Conservation (phyloP, 2,797 vertebrate species). For the Smutsia gigantea region DNA sequence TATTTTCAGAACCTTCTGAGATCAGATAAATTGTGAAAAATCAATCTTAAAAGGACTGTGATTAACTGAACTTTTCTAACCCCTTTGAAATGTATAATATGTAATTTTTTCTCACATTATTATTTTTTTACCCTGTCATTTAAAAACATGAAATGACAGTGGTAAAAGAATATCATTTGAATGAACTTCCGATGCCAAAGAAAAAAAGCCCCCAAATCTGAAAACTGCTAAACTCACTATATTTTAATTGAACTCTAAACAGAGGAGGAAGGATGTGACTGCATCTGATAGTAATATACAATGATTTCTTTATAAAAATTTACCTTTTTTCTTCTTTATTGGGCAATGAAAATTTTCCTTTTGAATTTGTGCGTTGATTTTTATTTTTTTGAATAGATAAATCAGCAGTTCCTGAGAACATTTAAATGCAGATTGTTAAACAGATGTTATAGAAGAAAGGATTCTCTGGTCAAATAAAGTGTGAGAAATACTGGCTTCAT, state of each 20-base stretch:
- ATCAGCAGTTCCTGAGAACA: constrained; percentile 14
- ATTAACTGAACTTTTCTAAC: constrained; percentile 44
- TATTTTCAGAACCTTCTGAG: constrained; percentile 36
- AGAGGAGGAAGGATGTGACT: neutral
- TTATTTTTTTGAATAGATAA: neutral
- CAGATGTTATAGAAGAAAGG: neutral
- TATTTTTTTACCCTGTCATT: neutral
- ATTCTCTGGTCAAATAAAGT: neutral
- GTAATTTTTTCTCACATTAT: constrained; percentile 46
- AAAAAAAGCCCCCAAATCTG: neutral
- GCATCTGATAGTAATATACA: neutral
- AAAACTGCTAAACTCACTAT: neutral
- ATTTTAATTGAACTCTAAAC: neutral
- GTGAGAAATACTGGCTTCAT: neutral
- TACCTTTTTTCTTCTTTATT: neutral
- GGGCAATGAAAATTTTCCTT: constrained; percentile 18
- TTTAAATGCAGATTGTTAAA: neutral
- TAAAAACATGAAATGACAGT: constrained; percentile 43
- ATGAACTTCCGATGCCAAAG: neutral
- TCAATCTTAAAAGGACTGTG: constrained; percentile 13
- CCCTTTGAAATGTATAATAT: neutral
- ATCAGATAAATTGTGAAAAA: constrained; percentile 14
- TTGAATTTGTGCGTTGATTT: neutral
- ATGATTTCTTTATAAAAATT: neutral
- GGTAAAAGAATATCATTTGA: constrained; percentile 35